Conservation (phyloP, 2,113 vertebrate species). For the Lycaon pictus region DNA sequence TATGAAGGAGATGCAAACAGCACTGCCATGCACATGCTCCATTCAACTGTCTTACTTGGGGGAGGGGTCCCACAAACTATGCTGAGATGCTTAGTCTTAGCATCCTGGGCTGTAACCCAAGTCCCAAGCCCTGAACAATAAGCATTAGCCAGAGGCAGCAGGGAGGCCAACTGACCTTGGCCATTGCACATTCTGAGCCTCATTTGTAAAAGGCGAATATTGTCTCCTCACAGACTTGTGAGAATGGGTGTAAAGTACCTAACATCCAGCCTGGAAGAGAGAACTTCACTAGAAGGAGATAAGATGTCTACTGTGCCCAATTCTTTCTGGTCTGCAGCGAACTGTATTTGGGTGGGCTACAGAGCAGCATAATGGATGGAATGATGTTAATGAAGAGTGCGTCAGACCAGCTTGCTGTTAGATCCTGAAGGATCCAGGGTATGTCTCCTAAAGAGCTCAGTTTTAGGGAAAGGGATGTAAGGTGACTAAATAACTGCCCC, state of each 20-base stretch:
- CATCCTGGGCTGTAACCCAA: background rate
- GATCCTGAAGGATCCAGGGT: background rate
- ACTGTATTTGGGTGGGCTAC: rapidly evolving
- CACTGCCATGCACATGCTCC: background rate
- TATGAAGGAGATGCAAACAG: rapidly evolving
- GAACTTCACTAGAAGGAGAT: background rate
- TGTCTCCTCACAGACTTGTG: background rate
- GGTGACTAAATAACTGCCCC: background rate
- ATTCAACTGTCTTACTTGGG: rapidly evolving
- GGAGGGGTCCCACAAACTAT: background rate
- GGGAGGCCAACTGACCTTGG: background rate
- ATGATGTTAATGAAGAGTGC: background rate
- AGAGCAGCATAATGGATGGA: background rate
- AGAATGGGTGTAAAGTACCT: background rate
- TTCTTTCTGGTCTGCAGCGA: background rate
- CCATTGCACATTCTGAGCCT: background rate
- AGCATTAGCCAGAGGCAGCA: background rate
- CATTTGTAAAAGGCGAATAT: background rate
- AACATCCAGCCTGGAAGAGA: background rate
- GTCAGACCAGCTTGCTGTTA: background rate
- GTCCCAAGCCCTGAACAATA: background rate
- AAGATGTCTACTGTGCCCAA: background rate
- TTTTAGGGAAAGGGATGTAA: background rate
- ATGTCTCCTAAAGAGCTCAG: background rate
- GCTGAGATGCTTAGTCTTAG: background rate